Evolutionary conservation across 2,888 invertebrate species (phyloP).

Genomic region (Yponomeuta cagnagella): DNA sequence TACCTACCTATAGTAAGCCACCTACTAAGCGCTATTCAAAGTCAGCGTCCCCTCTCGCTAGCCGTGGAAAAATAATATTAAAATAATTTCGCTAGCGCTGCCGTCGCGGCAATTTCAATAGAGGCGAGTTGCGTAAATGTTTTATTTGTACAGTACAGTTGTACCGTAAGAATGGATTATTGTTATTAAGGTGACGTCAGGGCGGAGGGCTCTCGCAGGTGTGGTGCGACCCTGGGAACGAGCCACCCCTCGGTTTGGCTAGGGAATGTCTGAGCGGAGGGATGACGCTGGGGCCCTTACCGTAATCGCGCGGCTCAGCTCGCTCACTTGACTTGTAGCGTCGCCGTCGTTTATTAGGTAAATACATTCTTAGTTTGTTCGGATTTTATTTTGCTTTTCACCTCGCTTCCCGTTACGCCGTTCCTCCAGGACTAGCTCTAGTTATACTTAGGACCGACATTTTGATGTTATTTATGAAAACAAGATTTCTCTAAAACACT

Average conservation of each 20-base stretch:
- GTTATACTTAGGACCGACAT: too few species aligned
- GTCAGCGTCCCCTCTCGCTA: too few species aligned
- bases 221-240: neutral
- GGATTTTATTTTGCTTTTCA: too few species aligned
- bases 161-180: neutral
- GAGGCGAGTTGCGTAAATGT: neutral
- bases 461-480: too few species aligned
- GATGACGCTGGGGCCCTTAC: neutral
- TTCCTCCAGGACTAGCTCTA: too few species aligned
- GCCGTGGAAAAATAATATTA: neutral
- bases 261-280: neutral
- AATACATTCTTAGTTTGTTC: too few species aligned
- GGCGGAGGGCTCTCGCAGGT: neutral
- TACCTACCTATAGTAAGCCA: too few species aligned
- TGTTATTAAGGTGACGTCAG: conserved; percentile 3
- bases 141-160: neutral
- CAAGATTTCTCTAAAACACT: too few species aligned
- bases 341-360: too few species aligned
- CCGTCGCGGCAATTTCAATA: neutral
- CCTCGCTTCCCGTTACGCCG: too few species aligned
- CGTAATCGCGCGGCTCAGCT: neutral
- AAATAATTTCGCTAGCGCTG: neutral
- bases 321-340: too few species aligned
- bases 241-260: neutral
- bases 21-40: too few species aligned